Conservation (phyloP, 2,113 vertebrate species). For the Petromus typicus region DNA sequence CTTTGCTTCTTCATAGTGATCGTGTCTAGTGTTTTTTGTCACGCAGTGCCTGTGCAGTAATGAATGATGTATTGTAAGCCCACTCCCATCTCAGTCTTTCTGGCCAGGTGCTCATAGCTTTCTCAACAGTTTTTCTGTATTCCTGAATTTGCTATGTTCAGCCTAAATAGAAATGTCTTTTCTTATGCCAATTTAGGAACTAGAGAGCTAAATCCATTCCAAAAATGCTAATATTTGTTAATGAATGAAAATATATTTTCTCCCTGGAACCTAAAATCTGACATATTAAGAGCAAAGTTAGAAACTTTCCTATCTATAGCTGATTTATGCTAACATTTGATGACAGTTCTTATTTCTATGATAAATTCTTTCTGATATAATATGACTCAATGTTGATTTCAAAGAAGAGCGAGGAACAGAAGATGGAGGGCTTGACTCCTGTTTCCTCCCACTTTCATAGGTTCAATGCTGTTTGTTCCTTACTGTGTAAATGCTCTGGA, state of each 20-base stretch:
- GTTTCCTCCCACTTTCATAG: slow-evolving; percentile 53
- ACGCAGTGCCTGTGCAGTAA: slow-evolving; percentile 74
- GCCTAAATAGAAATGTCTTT: slow-evolving; percentile 70
- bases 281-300: slow-evolving; percentile 50
- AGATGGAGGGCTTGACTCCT: slow-evolving; percentile 42
- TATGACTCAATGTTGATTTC: slow-evolving; percentile 62
- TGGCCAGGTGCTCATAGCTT: slow-evolving; percentile 74
- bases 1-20: slow-evolving; percentile 46
- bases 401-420: background rate
- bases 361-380: slow-evolving; percentile 58
- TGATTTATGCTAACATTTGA: slow-evolving; percentile 23
- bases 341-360: slow-evolving; percentile 55
- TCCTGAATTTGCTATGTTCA: slow-evolving; percentile 68
- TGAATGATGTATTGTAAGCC: slow-evolving; percentile 81
- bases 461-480: slow-evolving; percentile 69
- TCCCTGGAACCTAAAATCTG: slow-evolving; percentile 66
- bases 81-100: slow-evolving; percentile 69
- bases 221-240: slow-evolving; percentile 65
- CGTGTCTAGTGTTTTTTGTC: slow-evolving; percentile 75
- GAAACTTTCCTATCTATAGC: slow-evolving; percentile 57
- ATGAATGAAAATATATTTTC: slow-evolving; percentile 63
- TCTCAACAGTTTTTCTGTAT: slow-evolving; percentile 74
- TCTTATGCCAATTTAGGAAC: slow-evolving; percentile 62
- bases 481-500: slow-evolving; percentile 69
- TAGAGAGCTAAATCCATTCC: slow-evolving; percentile 64